Percentiles rank a stretch among this genome's conserved stretches.
These are phyloP conservation scores for Prenolepis imparis DNA, from an alignment of 2,888 invertebrate genomes.

Conservation along the genomic window DNA sequence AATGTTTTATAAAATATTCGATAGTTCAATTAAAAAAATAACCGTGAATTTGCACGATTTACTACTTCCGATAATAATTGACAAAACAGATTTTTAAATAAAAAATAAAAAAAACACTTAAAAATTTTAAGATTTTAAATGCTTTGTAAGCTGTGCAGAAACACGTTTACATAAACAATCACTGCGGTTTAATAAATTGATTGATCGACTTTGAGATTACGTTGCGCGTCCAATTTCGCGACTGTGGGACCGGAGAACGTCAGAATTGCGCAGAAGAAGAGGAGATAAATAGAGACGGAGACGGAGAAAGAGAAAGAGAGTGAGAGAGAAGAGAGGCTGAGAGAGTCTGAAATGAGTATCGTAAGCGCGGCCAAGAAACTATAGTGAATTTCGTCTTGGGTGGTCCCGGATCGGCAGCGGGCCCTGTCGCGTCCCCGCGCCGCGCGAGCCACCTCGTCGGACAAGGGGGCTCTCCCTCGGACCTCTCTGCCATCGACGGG, in stretches of 20 bases:
- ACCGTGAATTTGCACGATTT: not conserved
- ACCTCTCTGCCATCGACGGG: slow-evolving; percentile 57
- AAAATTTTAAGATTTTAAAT: not conserved
- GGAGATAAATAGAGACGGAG: slow-evolving; percentile 14
- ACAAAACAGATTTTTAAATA: not conserved
- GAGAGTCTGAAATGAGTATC: slow-evolving; percentile 72
- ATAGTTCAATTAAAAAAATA: not conserved
- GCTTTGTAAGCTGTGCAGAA: not conserved
- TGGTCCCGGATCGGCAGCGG: slow-evolving; percentile 84
- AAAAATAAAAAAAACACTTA: not conserved
- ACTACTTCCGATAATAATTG: not conserved
- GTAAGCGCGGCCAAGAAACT: slow-evolving; percentile 79
- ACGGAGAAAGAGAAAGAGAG: slow-evolving; percentile 25
- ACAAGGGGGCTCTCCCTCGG: slow-evolving; percentile 56
- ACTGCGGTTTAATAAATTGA: not conserved
- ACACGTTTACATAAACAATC: slow-evolving; percentile 29
- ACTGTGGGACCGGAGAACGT: slow-evolving; percentile 39
- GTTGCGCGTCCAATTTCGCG: slow-evolving; percentile 41
- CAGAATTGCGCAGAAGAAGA: slow-evolving; percentile 12
- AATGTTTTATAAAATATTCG: not conserved
- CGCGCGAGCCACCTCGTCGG: slow-evolving; percentile 84
- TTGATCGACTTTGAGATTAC: slow-evolving; percentile 29
- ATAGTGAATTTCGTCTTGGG: slow-evolving; percentile 86
- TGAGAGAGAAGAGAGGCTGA: not conserved
- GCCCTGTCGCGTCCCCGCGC: slow-evolving; percentile 84